phyloP scores from a whole-genome alignment of 2,888 invertebrate genomes.

The Tupiocoris notatus region DNA sequence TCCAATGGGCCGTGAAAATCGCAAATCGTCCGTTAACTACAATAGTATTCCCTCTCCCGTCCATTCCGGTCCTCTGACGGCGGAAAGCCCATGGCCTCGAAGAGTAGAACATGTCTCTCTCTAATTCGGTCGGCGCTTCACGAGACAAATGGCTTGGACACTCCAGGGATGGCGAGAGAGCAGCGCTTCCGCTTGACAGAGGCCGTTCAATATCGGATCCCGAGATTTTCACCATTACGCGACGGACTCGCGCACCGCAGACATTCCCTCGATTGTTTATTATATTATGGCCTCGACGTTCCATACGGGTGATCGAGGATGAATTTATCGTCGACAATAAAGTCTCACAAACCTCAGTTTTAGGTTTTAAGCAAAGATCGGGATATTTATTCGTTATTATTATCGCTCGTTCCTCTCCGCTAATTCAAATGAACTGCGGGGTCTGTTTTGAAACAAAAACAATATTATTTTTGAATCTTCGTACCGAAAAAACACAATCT shows the following conservation, averaged over 20 bases:
- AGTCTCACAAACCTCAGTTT: too few relatives aligned
- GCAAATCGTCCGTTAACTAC: constrained; percentile 36
- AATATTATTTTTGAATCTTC: too few relatives aligned
- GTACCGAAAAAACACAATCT: too few relatives aligned
- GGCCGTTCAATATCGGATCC: neutral
- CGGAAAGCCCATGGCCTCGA: neutral
- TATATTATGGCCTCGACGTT: too few relatives aligned
- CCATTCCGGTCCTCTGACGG: neutral
- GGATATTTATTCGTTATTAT: too few relatives aligned
- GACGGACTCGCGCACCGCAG: neutral
- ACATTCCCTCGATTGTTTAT: too few relatives aligned
- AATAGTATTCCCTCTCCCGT: neutral
- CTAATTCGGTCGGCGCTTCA: neutral
- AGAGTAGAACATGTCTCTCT: neutral
- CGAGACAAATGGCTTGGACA: constrained; percentile 30
- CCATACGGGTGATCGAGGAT: too few relatives aligned
- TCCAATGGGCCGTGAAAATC: constrained; percentile 37
- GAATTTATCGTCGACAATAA: too few relatives aligned
- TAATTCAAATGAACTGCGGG: too few relatives aligned
- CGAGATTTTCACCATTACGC: neutral
- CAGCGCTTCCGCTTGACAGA: neutral
- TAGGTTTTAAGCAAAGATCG: too few relatives aligned
- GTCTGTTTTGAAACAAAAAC: too few relatives aligned
- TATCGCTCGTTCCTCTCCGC: too few relatives aligned
- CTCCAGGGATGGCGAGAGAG: neutral